Conservation (phyloP, 2,888 invertebrate species). For the Panopea generosa region DNA sequence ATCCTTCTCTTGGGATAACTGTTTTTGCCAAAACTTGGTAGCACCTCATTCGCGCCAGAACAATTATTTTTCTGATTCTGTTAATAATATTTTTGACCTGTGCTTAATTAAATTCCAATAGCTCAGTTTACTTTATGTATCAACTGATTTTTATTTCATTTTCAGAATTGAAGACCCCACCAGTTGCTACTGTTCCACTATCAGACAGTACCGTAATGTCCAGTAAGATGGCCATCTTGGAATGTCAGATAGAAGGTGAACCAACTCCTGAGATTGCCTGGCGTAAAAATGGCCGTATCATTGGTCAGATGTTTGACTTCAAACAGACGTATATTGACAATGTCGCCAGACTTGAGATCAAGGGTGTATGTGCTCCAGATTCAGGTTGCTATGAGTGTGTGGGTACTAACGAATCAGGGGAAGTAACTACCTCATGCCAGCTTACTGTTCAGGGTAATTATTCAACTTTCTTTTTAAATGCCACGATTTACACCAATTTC, state of each 20-base stretch:
- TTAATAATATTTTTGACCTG: no score
- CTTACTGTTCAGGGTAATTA: slow-evolving; percentile 61
- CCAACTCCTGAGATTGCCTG: slow-evolving; percentile 74
- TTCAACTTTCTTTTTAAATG: no score
- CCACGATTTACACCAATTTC: no score
- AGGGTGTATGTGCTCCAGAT: slow-evolving; percentile 68
- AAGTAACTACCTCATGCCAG: slow-evolving; percentile 67
- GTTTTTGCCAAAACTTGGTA: no score
- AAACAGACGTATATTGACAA: slow-evolving; percentile 72
- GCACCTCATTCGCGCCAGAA: no score
- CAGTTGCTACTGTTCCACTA: slow-evolving; percentile 61
- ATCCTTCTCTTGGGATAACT: no score
- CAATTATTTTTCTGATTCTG: no score
- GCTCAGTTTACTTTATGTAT: no score
- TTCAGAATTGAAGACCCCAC: slow-evolving; percentile 64
- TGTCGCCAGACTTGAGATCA: slow-evolving; percentile 72
- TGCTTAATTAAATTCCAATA: no score
- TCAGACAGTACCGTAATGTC: slow-evolving; percentile 55
- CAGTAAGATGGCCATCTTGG: slow-evolving; percentile 67
- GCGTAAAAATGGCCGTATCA: slow-evolving; percentile 74
- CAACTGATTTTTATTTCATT: no score
- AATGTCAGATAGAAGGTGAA: slow-evolving; percentile 72
- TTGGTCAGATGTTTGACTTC: slow-evolving; percentile 72
- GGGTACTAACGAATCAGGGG: slow-evolving; percentile 72
- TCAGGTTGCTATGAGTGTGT: slow-evolving; percentile 77